Evolutionary conservation across 2,113 vertebrate genomes (phyloP).

Genomic region (Oxyruncus cristatus): DNA sequence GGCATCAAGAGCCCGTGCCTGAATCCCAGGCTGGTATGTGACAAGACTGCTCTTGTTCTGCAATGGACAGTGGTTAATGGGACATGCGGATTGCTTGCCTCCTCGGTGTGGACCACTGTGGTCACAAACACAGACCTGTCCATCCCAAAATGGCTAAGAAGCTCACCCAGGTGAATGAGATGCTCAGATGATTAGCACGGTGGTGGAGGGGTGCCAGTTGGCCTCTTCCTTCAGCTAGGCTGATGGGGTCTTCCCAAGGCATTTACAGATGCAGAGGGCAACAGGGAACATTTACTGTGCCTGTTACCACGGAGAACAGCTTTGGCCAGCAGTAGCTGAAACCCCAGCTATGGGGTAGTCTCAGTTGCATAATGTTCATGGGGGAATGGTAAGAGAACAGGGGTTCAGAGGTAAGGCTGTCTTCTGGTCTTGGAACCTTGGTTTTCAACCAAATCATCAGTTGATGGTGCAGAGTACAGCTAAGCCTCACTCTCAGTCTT

Average conservation of each 20-base stretch:
- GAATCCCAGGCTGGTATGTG: background rate
- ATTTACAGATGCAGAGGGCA: background rate
- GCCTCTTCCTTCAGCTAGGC: background rate
- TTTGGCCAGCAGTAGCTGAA: background rate
- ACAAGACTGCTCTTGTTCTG: background rate
- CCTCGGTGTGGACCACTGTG: slow-evolving; percentile 95
- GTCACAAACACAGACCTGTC: slow-evolving; percentile 90
- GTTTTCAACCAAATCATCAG: background rate
- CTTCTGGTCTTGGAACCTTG: background rate
- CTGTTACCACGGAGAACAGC: fast-evolving
- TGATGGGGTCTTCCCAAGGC: background rate
- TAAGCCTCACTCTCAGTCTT: background rate
- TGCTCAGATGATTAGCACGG: slow-evolving; percentile 86
- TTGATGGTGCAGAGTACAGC: background rate
- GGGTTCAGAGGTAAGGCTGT: background rate
- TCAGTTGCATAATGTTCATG: fast-evolving
- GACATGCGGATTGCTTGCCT: slow-evolving; percentile 93
- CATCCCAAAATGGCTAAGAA: slow-evolving; percentile 96
- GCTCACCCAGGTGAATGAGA: slow-evolving; percentile 91
- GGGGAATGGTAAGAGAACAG: background rate
- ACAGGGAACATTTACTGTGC: background rate
- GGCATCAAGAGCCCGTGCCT: background rate
- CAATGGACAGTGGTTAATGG: slow-evolving; percentile 89
- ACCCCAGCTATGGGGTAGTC: background rate
- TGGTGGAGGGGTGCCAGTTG: background rate